Conservation (phyloP, 2,797 vertebrate species). For the Vireo griseus region DNA sequence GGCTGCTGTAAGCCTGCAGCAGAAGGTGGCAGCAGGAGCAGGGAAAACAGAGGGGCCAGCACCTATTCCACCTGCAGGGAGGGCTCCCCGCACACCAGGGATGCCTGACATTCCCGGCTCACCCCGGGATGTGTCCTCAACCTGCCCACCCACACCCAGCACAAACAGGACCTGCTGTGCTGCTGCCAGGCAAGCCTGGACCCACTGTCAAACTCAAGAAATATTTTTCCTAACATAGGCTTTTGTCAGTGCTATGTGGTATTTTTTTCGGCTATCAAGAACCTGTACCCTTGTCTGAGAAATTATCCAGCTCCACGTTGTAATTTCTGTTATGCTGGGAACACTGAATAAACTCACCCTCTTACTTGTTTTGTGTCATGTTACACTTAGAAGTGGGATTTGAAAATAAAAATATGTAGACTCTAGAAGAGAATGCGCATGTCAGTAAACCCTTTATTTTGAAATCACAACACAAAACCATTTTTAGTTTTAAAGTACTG, state of each 20-base stretch:
- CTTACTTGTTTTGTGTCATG: background rate
- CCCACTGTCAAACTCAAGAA: background rate
- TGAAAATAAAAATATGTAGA: background rate
- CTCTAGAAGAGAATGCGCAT: background rate
- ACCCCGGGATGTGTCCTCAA: background rate
- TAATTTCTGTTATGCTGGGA: background rate
- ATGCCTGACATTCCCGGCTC: background rate
- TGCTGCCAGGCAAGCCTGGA: background rate
- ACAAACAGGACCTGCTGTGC: background rate
- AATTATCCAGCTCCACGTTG: background rate
- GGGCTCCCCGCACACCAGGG: background rate
- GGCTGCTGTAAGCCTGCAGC: conserved; percentile 43
- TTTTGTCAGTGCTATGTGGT: background rate
- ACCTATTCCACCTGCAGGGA: background rate
- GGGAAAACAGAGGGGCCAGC: background rate
- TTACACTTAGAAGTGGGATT: background rate
- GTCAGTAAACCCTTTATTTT: background rate
- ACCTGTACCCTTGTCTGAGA: background rate
- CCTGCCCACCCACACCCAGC: background rate
- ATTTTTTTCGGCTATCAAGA: background rate
- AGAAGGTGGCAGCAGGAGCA: background rate
- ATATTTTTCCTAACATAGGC: background rate
- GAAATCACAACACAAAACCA: background rate
- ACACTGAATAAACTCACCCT: background rate
- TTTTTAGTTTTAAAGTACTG: background rate